Evolutionary conservation across 1,140 invertebrate species (phyloP).

Genomic region (Lordiphosa clarofinis): DNA sequence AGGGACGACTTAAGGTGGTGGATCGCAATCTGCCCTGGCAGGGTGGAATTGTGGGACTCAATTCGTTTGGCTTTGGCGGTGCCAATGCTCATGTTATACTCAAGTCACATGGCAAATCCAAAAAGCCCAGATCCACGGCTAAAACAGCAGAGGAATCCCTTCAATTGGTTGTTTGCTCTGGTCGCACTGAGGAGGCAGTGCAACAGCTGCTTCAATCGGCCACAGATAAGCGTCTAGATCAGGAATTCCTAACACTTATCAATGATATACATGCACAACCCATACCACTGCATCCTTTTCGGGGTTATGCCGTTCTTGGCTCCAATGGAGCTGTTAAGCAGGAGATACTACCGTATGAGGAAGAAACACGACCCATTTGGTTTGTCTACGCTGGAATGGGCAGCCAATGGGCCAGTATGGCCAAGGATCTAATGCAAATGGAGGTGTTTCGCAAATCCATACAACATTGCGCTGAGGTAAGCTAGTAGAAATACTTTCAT

Average conservation of each 20-base stretch:
- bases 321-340: constrained; percentile 49
- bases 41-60: constrained; percentile 92
- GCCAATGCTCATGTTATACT: constrained; percentile 97
- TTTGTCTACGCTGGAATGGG: constrained; percentile 98
- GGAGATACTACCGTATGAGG: constrained; percentile 76
- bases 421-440: constrained; percentile 88
- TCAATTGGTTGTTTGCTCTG: constrained; percentile 88
- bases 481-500: constrained; percentile 5
- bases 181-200: constrained; percentile 91
- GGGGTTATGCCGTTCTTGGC: constrained; percentile 88
- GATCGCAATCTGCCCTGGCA: constrained; percentile 89
- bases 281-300: constrained; percentile 85
- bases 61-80: constrained; percentile 98
- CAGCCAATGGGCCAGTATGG: constrained; percentile 97
- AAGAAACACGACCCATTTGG: constrained; percentile 90
- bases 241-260: constrained; percentile 86
- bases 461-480: constrained; percentile 84
- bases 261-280: constrained; percentile 86
- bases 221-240: constrained; percentile 83
- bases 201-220: constrained; percentile 84
- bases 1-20: constrained; percentile 93
- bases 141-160: constrained; percentile 80
- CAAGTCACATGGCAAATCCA: constrained; percentile 86
- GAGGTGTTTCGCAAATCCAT: constrained; percentile 90
- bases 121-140: constrained; percentile 80